These are phyloP conservation scores for Muschampia plurimacula DNA, from an alignment of 2,888 invertebrate species.

Conservation along the genomic window DNA sequence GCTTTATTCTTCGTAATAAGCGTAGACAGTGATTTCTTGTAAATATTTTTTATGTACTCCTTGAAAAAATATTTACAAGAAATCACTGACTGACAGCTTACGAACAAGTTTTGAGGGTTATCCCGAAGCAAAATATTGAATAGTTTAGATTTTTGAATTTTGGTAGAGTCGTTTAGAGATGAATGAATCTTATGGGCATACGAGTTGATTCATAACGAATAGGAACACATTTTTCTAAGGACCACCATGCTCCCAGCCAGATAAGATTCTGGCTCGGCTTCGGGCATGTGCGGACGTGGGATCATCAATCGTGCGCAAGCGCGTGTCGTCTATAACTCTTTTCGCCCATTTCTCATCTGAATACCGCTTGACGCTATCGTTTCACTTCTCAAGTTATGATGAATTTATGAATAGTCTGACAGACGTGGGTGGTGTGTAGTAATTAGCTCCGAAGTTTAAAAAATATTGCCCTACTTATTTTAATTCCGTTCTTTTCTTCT, in stretches of 20 bases:
- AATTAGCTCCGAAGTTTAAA: constrained; percentile 48
- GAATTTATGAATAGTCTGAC: constrained; percentile 52
- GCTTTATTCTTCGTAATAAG: constrained; percentile 15
- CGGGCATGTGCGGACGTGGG: constrained; percentile 54
- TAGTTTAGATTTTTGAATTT: neutral
- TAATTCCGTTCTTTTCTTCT: neutral
- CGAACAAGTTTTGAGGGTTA: constrained; percentile 21
- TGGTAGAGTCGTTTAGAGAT: constrained; percentile 43
- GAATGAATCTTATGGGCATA: constrained; percentile 43
- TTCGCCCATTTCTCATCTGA: constrained; percentile 60
- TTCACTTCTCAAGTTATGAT: constrained; percentile 47
- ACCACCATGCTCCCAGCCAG: constrained; percentile 62
- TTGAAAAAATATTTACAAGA: too few relatives aligned
- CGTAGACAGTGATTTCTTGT: neutral
- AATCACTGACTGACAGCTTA: too few relatives aligned
- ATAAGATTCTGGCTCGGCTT: constrained; percentile 50
- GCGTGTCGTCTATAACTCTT: constrained; percentile 55
- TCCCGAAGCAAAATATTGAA: neutral
- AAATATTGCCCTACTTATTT: constrained; percentile 11
- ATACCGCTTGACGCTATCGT: constrained; percentile 51
- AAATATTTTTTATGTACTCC: neutral
- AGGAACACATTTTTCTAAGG: constrained; percentile 54
- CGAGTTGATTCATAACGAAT: constrained; percentile 56
- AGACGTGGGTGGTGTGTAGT: constrained; percentile 49
- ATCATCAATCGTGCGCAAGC: constrained; percentile 68